A percentile compares a stretch with the other conserved stretches of the same genome.
Evolutionary conservation across 2,888 invertebrate genomes (phyloP).

Genomic region (Amphipyra tragopoginis): DNA sequence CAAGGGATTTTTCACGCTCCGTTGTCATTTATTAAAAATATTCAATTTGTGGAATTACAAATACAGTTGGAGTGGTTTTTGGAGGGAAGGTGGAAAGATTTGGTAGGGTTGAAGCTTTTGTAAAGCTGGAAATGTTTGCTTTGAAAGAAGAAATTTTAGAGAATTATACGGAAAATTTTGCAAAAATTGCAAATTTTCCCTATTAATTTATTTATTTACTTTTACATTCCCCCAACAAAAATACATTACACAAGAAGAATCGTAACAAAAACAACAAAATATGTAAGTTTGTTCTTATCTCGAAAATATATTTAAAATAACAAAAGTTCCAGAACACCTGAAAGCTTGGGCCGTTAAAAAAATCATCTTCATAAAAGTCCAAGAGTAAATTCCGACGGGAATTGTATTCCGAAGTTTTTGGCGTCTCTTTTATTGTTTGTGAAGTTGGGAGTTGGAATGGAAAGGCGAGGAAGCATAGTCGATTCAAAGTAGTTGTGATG

Average conservation of each 20-base stretch:
- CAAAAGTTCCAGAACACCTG: conserved; percentile 51
- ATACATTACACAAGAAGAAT: conserved; percentile 7
- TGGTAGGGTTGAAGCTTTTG: not conserved
- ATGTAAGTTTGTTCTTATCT: conserved; percentile 33
- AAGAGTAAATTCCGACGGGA: conserved; percentile 65
- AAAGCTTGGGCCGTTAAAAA: conserved; percentile 57
- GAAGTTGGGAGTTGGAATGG: conserved; percentile 51
- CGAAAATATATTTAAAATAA: conserved; percentile 45
- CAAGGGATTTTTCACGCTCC: conserved; percentile 35
- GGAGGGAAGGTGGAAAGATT: conserved; percentile 3
- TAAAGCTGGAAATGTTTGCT: not conserved
- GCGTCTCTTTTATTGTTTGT: conserved; percentile 58
- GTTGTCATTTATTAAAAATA: conserved; percentile 46
- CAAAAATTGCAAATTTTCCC: no score
- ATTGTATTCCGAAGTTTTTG: conserved; percentile 61
- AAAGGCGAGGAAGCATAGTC: conserved; percentile 56
- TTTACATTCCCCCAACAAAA: conserved; percentile 1
- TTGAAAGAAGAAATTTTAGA: not conserved
- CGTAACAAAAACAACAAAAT: conserved; percentile 22
- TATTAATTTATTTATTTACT: conserved; percentile 17
- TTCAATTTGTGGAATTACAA: conserved; percentile 37
- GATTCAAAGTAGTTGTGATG: conserved; percentile 62
- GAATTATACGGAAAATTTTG: no score
- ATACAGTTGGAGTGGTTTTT: conserved; percentile 28
- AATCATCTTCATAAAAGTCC: conserved; percentile 68